A percentile compares a stretch with the other conserved stretches of the same genome.
Evolutionary conservation across 2,888 invertebrate genomes (phyloP).

Genomic region (Phragmatobia fuliginosa): DNA sequence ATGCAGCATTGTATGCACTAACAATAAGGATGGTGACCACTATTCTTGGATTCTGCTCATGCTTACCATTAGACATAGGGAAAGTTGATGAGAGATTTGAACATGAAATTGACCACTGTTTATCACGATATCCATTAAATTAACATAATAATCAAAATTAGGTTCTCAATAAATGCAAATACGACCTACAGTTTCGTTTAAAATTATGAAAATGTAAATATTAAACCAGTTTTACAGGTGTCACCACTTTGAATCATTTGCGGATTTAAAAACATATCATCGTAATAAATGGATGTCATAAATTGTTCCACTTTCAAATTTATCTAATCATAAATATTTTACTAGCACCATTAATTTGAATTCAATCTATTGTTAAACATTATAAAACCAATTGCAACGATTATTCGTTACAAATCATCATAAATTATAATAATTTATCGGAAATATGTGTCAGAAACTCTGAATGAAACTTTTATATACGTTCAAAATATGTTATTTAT

Average conservation of each 20-base stretch:
- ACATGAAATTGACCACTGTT: too few species aligned
- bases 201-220: conserved; percentile 5
- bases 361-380: conserved; percentile 26
- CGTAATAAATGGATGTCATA: conserved; percentile 31
- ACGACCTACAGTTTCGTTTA: background rate
- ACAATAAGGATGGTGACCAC: too few species aligned
- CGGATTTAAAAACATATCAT: conserved; percentile 20
- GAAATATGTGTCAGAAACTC: conserved; percentile 36
- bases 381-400: conserved; percentile 29
- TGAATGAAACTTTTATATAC: conserved; percentile 32
- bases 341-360: conserved; percentile 35
- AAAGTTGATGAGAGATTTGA: too few species aligned
- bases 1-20: too few species aligned
- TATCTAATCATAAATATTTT: conserved; percentile 34
- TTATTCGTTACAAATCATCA: conserved; percentile 30
- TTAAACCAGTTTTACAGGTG: conserved; percentile 33
- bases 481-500: too few species aligned
- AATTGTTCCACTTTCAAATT: conserved; percentile 41
- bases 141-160: too few species aligned
- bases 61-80: too few species aligned
- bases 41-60: too few species aligned
- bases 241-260: conserved; percentile 11
- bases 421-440: conserved; percentile 32
- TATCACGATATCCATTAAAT: too few species aligned
- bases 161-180: background rate